phyloP scores from a whole-genome alignment of 2,113 vertebrate genomes.

The Clarias macrocephalus region DNA sequence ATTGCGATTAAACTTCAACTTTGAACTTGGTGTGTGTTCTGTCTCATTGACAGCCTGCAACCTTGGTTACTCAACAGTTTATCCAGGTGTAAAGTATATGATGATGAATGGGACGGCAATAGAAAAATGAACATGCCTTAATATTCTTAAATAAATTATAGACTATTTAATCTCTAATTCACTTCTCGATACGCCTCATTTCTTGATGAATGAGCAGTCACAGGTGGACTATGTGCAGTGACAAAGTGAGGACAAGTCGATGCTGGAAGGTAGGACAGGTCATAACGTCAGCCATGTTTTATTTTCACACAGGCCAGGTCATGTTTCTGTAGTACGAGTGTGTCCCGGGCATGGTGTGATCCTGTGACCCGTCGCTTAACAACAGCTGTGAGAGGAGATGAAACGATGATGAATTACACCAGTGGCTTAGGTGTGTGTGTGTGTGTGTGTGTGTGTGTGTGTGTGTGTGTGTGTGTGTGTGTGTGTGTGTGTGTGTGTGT shows the following conservation, averaged over 20 bases:
- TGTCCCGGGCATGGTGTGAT: slow-evolving; percentile 8
- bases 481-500: slow-evolving; percentile 22
- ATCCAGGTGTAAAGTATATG: not conserved
- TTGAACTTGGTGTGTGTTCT: not conserved
- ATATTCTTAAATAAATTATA: not conserved
- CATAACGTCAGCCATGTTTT: slow-evolving; percentile 33
- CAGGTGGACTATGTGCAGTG: not conserved
- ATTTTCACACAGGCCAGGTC: slow-evolving; percentile 38
- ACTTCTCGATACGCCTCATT: not conserved
- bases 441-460: slow-evolving; percentile 26
- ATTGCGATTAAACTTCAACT: not conserved
- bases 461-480: slow-evolving; percentile 20
- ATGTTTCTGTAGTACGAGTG: slow-evolving; percentile 33
- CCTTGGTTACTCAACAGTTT: not conserved
- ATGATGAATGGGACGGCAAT: not conserved
- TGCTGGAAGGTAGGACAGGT: not conserved
- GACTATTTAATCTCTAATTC: not conserved
- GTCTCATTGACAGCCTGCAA: not conserved
- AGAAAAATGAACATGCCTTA: not conserved
- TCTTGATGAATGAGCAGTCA: not conserved
- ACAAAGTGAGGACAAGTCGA: slow-evolving; percentile 5
- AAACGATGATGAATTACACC: slow-evolving; percentile 49
- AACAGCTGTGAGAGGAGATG: slow-evolving; percentile 22
- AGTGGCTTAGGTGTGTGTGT: slow-evolving; percentile 13
- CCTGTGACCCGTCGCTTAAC: slow-evolving; percentile 37